These are phyloP conservation scores for Scaptomyza reducta DNA, from an alignment of 2,888 invertebrate genomes.

Conservation along the genomic window DNA sequence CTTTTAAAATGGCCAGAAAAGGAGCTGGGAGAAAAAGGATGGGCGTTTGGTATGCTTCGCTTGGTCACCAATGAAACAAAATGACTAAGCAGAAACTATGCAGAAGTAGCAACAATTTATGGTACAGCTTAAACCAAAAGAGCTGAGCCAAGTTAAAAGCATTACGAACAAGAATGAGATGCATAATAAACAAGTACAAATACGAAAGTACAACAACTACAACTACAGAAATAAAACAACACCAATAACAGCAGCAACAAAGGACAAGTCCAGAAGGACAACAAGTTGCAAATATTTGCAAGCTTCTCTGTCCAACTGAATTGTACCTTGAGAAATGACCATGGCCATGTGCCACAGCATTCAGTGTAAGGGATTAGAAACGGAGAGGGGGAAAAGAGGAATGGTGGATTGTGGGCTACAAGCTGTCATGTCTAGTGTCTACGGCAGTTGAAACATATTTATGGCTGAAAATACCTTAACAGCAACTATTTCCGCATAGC, in stretches of 20 bases:
- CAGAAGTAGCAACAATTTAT: constrained; percentile 64
- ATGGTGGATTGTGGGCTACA: neutral
- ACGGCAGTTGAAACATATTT: constrained; percentile 54
- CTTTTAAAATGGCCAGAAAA: constrained; percentile 41
- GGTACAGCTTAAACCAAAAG: constrained; percentile 65
- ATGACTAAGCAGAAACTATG: constrained; percentile 48
- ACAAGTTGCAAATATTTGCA: constrained; percentile 73
- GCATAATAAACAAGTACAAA: constrained; percentile 70
- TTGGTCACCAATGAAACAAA: constrained; percentile 21
- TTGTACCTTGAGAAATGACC: constrained; percentile 63
- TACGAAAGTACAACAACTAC: constrained; percentile 32
- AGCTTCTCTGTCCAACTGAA: constrained; percentile 49
- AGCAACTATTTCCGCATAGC: constrained; percentile 97
- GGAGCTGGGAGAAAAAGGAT: constrained; percentile 27
- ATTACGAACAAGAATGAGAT: constrained; percentile 68
- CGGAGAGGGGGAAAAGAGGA: neutral
- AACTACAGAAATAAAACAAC: constrained; percentile 13
- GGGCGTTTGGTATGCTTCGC: constrained; percentile 7
- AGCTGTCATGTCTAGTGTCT: constrained; percentile 37
- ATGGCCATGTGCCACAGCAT: constrained; percentile 23
- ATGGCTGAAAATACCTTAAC: constrained; percentile 91
- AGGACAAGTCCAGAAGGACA: constrained; percentile 50
- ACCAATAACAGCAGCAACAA: constrained; percentile 9
- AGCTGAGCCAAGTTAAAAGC: constrained; percentile 72
- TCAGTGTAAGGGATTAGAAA: neutral